A percentile compares a stretch with the other conserved stretches of the same genome.
Conservation (phyloP, 2,797 vertebrate genomes). For the Cottoperca gobio region DNA sequence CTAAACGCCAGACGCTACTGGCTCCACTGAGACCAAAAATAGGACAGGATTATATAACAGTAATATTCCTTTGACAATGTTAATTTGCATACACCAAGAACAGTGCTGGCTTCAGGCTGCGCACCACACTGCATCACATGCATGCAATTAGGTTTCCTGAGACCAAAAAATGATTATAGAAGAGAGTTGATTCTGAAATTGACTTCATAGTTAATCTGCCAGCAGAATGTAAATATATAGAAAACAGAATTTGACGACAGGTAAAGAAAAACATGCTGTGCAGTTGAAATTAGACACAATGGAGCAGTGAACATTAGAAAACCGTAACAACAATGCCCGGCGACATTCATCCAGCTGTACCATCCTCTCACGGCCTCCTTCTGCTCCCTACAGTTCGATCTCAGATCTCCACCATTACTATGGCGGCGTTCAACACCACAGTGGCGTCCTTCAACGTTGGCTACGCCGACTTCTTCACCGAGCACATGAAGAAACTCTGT, state of each 20-base stretch:
- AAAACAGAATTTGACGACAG: not conserved
- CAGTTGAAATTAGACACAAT: not conserved
- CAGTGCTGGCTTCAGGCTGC: not conserved
- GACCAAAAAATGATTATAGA: not conserved
- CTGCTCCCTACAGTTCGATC: slow-evolving; percentile 88
- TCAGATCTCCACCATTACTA: slow-evolving; percentile 99
- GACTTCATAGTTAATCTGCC: not conserved
- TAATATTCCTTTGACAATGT: slow-evolving; percentile 36
- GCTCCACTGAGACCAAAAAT: slow-evolving; percentile 38
- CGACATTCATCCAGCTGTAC: too few relatives aligned
- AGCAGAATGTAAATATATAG: not conserved
- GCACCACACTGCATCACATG: not conserved
- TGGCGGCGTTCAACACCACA: slow-evolving; percentile 98
- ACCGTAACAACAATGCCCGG: not conserved
- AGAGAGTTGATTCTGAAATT: not conserved
- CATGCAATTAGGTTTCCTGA: not conserved
- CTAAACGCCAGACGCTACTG: slow-evolving; percentile 24
- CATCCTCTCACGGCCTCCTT: not conserved
- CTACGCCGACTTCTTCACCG: slow-evolving; percentile 97
- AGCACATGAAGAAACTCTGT: slow-evolving; percentile 98
- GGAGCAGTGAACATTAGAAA: not conserved
- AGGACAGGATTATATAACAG: slow-evolving; percentile 58
- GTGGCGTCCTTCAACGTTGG: slow-evolving; percentile 98
- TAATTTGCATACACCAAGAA: slow-evolving; percentile 54
- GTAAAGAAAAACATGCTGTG: not conserved